These are phyloP conservation scores for Mystacides longicornis DNA, from an alignment of 2,888 invertebrate genomes.

Conservation along the genomic window DNA sequence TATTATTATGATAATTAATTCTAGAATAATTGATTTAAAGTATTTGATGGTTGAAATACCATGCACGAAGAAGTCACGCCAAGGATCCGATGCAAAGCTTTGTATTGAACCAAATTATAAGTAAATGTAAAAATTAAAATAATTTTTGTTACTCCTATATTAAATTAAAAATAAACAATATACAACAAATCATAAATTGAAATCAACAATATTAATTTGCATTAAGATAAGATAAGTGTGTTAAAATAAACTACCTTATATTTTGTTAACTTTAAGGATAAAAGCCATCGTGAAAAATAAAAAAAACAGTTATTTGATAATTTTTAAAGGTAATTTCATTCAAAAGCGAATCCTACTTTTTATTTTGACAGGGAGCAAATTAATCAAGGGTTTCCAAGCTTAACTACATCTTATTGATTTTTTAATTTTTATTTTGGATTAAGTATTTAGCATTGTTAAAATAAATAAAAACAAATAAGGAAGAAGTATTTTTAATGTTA, in stretches of 20 bases:
- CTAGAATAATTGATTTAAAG: too few relatives aligned
- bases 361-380: not conserved
- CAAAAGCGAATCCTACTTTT: conserved; percentile 5
- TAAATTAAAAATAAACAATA: conserved; percentile 36
- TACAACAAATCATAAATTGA: not conserved
- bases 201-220: not conserved
- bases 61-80: conserved; percentile 54
- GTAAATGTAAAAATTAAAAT: not conserved
- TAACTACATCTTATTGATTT: not conserved
- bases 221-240: not conserved
- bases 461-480: not conserved
- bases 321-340: not conserved
- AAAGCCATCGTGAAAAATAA: not conserved
- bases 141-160: too few relatives aligned
- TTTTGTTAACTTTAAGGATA: not conserved
- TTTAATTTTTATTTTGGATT: not conserved
- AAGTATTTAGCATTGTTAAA: not conserved
- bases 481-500: not conserved
- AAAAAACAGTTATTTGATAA: not conserved
- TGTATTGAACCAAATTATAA: not conserved
- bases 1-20: too few relatives aligned
- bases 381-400: not conserved
- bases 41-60: conserved; percentile 26
- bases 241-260: not conserved
- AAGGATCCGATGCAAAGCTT: conserved; percentile 44